Conservation (phyloP, 2,113 vertebrate genomes). For the Sinosuthora webbiana region DNA sequence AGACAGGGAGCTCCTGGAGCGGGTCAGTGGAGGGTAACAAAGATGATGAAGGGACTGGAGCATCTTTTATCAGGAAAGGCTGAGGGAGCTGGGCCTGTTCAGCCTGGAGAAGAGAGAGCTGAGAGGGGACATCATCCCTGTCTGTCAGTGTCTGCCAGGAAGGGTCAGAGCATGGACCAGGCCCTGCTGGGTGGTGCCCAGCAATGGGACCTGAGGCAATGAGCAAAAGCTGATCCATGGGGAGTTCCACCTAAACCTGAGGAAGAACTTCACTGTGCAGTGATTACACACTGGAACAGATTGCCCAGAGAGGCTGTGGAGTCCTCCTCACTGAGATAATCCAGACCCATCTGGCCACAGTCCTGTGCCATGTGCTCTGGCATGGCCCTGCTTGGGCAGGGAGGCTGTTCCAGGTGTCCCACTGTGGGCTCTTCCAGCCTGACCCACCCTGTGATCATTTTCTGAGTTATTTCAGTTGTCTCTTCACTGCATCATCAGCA, state of each 20-base stretch:
- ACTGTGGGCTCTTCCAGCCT: not conserved
- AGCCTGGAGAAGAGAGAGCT: fast-evolving
- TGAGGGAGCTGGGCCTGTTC: not conserved
- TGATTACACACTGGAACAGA: not conserved
- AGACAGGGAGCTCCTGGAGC: fast-evolving
- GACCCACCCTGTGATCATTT: not conserved
- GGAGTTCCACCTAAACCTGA: not conserved
- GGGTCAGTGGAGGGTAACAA: fast-evolving
- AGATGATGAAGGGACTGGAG: not conserved
- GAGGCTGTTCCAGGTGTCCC: not conserved
- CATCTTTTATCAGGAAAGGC: not conserved
- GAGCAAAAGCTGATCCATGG: not conserved
- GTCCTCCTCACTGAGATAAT: not conserved
- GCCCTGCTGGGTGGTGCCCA: not conserved
- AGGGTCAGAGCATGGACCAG: not conserved
- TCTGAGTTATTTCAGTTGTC: not conserved
- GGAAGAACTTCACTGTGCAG: not conserved
- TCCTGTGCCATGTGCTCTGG: not conserved
- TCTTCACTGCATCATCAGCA: not conserved
- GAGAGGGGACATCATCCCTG: not conserved
- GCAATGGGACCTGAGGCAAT: too few relatives aligned
- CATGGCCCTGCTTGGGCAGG: not conserved
- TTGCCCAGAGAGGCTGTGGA: not conserved
- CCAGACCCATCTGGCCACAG: not conserved
- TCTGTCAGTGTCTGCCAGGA: not conserved